Evolutionary conservation across 2,888 invertebrate genomes (phyloP), one percentile per base, ranked within the genome.

Genomic region (Metallyticus violacea): DNA sequence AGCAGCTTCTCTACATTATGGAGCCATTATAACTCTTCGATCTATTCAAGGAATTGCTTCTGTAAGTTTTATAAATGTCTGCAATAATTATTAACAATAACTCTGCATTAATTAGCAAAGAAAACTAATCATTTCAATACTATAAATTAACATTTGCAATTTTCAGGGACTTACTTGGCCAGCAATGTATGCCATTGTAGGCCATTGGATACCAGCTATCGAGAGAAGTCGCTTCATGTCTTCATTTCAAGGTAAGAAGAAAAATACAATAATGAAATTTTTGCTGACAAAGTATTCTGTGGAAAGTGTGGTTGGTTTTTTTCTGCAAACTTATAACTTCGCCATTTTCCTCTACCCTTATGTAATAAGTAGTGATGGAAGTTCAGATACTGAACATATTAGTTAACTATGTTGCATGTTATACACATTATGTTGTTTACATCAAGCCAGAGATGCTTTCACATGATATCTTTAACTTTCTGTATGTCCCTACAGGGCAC

Each of bases 171-270:
- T 95, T 86, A 96, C 95, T 15, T 96, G 95, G 95, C 95, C 95
- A 22, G 95, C 95, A 1, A 96, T 96, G 95, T 96, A 95, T 90
- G 95, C 95, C 0, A 92, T 95, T 87, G 95, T 95, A 30, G 95
- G 95, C 4, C 94, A 94, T 89, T 96, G 95, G 95, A 95, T 95
- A 88, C 95, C 95, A 7, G 92, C 95, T n/a, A 93, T 93, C 7
- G 95, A 96, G 90, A 92, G 95, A 85, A 95, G 95, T 85, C 93
- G 95, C 86, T 96, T 96, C 90, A 96, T 96, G 95, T 95, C 95
- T 81, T 95, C 95, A 90, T 96, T 96, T 91, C 94, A 95, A 94
- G 94, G 94, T 94, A 91, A 87, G 90, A 27, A 27, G 26, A 15
- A 29, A 79, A n/a, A n/a, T n/a, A n/a, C n/a, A n/a, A n/a, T n/a